These are phyloP conservation scores for Monochamus saltuarius DNA, from an alignment of 1,140 invertebrate species.

Conservation along the genomic window DNA sequence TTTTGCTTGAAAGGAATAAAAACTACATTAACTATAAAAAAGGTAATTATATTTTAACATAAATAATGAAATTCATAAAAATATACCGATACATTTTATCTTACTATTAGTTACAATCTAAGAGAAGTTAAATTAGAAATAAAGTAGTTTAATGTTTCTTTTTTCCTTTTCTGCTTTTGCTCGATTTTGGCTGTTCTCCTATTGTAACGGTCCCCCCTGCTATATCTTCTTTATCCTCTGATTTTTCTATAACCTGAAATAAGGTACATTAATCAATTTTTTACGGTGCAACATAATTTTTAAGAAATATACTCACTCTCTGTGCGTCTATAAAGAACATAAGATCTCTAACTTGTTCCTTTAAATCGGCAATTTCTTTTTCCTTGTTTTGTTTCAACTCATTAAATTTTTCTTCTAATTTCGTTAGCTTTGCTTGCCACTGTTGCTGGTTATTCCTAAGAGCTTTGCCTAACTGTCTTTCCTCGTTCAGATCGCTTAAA, in stretches of 20 bases:
- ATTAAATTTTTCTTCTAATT: constrained; percentile 64
- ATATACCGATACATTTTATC: no score
- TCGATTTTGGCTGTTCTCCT: constrained; percentile 44
- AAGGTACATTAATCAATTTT: not conserved
- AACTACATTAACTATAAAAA: no score
- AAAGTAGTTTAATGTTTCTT: constrained; percentile 24
- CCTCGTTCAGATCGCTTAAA: constrained; percentile 72
- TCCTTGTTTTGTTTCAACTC: constrained; percentile 62
- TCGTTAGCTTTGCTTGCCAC: constrained; percentile 70
- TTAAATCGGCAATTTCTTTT: constrained; percentile 76
- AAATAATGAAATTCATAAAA: no score
- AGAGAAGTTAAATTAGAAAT: constrained; percentile 1
- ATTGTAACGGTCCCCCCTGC: constrained; percentile 69
- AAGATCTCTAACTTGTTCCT: constrained; percentile 90
- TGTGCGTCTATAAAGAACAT: constrained; percentile 96
- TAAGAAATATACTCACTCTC: constrained; percentile 50
- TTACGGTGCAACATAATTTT: not conserved
- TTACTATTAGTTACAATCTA: no score
- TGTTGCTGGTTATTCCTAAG: constrained; percentile 75
- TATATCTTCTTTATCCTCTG: constrained; percentile 67
- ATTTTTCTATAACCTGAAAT: constrained; percentile 57
- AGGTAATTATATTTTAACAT: no score
- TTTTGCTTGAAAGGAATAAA: no score
- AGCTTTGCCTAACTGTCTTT: constrained; percentile 73
- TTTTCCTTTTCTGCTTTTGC: constrained; percentile 33